Conservation (phyloP, 2,888 invertebrate species). For the Leucoptera coffeella region DNA sequence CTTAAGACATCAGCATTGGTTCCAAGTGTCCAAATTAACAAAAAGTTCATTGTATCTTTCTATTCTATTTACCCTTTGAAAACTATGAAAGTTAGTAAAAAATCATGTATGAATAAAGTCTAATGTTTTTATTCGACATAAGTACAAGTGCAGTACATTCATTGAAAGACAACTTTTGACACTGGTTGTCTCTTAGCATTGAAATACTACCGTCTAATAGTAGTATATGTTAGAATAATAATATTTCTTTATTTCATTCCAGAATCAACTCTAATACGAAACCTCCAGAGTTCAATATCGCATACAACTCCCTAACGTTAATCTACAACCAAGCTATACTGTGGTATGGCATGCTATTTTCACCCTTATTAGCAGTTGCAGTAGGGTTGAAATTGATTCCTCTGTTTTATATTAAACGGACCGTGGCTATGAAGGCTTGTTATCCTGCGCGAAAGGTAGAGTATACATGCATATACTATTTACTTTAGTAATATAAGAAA, state of each 20-base stretch:
- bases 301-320: slow-evolving; percentile 67
- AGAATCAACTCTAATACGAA: slow-evolving; percentile 14
- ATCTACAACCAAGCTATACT: slow-evolving; percentile 75
- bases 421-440: slow-evolving; percentile 57
- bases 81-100: no score
- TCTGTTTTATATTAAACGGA: slow-evolving; percentile 65
- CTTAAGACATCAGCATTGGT: no score
- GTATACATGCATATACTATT: background rate
- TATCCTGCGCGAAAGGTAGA: slow-evolving; percentile 54
- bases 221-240: no score
- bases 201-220: no score
- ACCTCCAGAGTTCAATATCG: slow-evolving; percentile 68
- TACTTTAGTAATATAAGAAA: background rate
- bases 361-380: slow-evolving; percentile 60
- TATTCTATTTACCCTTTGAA: no score
- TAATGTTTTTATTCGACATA: no score
- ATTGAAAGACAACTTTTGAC: no score
- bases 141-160: no score
- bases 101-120: no score
- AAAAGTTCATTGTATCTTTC: no score
- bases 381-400: slow-evolving; percentile 63
- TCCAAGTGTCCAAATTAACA: no score
- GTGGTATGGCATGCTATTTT: slow-evolving; percentile 71
- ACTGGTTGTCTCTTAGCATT: no score
- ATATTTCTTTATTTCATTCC: slow-evolving; percentile 3